Base-by-base conservation (phyloP, 2,113 vertebrate species). In the Cinclus mexicanus region DNA sequence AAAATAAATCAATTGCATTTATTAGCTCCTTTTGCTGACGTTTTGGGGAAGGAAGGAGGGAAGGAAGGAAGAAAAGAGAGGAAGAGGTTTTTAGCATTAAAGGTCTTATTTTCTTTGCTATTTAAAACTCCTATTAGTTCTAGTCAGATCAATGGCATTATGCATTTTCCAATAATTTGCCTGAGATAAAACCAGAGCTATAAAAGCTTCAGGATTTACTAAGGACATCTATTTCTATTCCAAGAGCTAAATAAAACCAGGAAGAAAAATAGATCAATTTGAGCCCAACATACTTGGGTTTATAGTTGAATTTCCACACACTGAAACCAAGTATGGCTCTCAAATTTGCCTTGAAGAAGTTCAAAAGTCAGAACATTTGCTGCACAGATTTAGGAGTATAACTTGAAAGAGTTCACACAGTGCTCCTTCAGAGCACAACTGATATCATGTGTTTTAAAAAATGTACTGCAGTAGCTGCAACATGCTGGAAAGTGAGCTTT, bases 1-100 rank as follows among this genome's bases (percentile, higher is more conserved):
- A 96, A 90, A 94, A 97, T 96, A 97, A 98, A 98, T 98, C 98
- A 97, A 97, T 97, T 94, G 87, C 92, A 92, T 96, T 96, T 97
- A 97, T 97, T 97, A 98, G 95, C 91, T 93, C 90, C 80, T 95
- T 97, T 97, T 97, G 89, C 94, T 97, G 96, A 96, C 97, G 83
- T 90, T 96, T 96, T 93, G 37, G 71, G 84, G 78, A 91, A 90
- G 90, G 63, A 90, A 69, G 89, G 80, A 83, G 90, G 80, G 19
- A 83, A 92, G 81, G 12, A 83, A 90, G 50, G 15, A 52, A 52
- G 50, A 82, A 74, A 78, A 64, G 71, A 84, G 67, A 89, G 95
- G 93, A 94, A 93, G 82, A 94, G 84, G 87, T 92, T 96, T 96
- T 71, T 76, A 87, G 75, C 81, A 94, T 90, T 94, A 94, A 96